phyloP scores from a whole-genome alignment of 1,140 invertebrate genomes.

The Brachystomella parvula region DNA sequence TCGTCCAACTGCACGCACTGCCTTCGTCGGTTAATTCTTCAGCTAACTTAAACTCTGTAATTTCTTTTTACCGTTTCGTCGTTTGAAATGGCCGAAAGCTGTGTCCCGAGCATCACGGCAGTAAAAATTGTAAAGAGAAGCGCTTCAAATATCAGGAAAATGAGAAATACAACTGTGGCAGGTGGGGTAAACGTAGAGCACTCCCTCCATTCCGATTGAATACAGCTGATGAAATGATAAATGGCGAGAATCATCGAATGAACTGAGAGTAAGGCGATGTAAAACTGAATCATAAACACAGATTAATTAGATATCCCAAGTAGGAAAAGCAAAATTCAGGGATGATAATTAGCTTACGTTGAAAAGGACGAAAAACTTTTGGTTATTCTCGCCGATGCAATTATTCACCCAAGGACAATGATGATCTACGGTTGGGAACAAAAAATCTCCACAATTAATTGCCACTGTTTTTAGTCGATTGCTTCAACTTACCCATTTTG shows the following conservation, averaged over 20 bases:
- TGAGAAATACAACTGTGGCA: conserved; percentile 85
- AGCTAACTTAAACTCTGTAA: neutral
- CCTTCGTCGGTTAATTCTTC: no score
- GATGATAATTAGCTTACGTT: conserved; percentile 63
- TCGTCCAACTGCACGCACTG: no score
- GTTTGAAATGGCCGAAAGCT: conserved; percentile 96
- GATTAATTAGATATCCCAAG: neutral
- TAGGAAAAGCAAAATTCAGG: neutral
- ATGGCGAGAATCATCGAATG: conserved; percentile 87
- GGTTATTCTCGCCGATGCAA: conserved; percentile 98
- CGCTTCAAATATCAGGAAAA: conserved; percentile 94
- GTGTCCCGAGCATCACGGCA: conserved; percentile 92
- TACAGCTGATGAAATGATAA: conserved; percentile 88
- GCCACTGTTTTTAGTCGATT: neutral
- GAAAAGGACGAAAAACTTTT: conserved; percentile 72
- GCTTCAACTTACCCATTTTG: conserved; percentile 3
- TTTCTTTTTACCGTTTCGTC: conserved; percentile 82
- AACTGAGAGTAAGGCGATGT: conserved; percentile 90
- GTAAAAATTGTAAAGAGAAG: conserved; percentile 98
- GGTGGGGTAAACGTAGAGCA: conserved; percentile 90
- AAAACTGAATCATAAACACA: conserved; percentile 77
- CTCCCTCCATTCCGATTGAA: conserved; percentile 84
- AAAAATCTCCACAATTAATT: conserved; percentile 19
- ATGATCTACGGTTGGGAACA: conserved; percentile 98
- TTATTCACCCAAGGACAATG: conserved; percentile 69